phyloP scores from a whole-genome alignment of 1,140 invertebrate species.

The Grapholita molesta region DNA sequence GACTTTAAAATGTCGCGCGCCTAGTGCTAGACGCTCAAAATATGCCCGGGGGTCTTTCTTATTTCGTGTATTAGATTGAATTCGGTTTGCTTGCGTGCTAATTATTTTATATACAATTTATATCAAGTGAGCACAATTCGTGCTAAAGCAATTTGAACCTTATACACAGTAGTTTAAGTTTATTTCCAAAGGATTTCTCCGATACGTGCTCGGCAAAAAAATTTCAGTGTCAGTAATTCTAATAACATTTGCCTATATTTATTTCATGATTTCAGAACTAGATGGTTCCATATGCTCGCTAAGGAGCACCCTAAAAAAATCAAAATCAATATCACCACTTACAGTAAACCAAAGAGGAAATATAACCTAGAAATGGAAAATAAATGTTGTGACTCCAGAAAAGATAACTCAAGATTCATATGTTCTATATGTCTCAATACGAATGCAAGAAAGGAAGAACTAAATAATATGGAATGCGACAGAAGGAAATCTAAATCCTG shows the following conservation, averaged over 20 bases:
- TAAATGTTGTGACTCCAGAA: slow-evolving; percentile 25
- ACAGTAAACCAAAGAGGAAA: slow-evolving; percentile 25
- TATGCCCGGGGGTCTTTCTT: too few relatives aligned
- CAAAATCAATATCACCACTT: slow-evolving; percentile 49
- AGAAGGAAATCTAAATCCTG: slow-evolving; percentile 32
- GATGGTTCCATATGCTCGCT: slow-evolving; percentile 43
- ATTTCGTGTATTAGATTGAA: too few relatives aligned
- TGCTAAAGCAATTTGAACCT: too few relatives aligned
- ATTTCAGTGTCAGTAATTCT: too few relatives aligned
- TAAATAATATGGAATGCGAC: slow-evolving; percentile 19
- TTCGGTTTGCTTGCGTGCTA: too few relatives aligned
- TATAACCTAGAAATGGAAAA: slow-evolving; percentile 32
- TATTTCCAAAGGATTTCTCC: too few relatives aligned
- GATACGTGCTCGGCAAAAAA: too few relatives aligned
- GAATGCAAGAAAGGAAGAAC: slow-evolving; percentile 30
- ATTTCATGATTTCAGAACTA: slow-evolving; percentile 25
- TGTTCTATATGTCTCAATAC: slow-evolving; percentile 54
- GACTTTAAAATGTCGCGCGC: too few relatives aligned
- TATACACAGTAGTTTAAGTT: too few relatives aligned
- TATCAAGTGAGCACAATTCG: too few relatives aligned
- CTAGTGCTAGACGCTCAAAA: too few relatives aligned
- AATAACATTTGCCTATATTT: neutral
- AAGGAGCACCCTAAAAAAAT: slow-evolving; percentile 34
- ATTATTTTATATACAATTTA: too few relatives aligned
- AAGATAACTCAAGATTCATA: slow-evolving; percentile 36